Evolutionary conservation across 2,888 invertebrate species (phyloP).

Genomic region (Rotaria macrura): DNA sequence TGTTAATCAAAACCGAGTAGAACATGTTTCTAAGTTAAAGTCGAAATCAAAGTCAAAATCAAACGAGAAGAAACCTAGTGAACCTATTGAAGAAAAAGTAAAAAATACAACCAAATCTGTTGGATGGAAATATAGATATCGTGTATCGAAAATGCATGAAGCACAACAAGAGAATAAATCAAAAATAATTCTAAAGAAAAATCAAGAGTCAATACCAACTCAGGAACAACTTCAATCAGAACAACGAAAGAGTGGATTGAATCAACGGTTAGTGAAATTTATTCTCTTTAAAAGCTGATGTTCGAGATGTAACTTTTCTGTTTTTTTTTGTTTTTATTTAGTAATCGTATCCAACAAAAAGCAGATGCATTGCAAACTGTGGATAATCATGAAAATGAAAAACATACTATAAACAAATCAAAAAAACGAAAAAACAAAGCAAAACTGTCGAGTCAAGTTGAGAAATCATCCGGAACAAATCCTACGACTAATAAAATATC

Average conservation of each 20-base stretch:
- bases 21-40: no score
- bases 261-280: neutral
- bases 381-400: neutral
- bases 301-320: no score
- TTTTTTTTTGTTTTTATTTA: neutral
- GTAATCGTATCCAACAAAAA: constrained; percentile 1
- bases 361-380: neutral
- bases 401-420: neutral
- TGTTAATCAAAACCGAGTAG: neutral
- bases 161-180: neutral
- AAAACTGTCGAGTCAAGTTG: neutral
- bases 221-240: neutral
- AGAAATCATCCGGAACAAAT: neutral
- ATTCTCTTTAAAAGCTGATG: neutral
- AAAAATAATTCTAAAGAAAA: neutral
- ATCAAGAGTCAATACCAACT: neutral
- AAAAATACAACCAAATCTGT: neutral
- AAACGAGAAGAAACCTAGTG: neutral
- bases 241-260: neutral
- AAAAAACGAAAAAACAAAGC: neutral
- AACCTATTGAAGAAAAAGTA: neutral
- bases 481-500: neutral
- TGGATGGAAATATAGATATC: constrained; percentile 30
- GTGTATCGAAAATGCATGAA: constrained; percentile 14
- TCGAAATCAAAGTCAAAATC: neutral